Evolutionary conservation across 2,888 invertebrate species (phyloP).

Genomic region (Cantharis nigra): DNA sequence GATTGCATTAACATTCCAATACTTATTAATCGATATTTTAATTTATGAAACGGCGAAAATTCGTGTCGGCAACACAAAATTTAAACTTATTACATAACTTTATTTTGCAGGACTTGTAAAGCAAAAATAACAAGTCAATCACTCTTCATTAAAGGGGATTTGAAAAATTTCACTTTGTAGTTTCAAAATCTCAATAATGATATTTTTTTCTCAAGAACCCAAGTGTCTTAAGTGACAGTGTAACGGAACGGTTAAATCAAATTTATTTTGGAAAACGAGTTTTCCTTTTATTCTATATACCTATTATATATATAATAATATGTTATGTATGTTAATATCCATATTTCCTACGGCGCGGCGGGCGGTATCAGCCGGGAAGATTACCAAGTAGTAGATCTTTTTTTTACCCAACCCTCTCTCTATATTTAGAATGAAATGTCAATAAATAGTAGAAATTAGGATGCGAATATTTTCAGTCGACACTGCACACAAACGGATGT

Average conservation of each 20-base stretch:
- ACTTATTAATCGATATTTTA: too few species aligned
- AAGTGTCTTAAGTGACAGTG: neutral
- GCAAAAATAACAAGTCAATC: neutral
- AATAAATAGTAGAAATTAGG: neutral
- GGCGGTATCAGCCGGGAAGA: slow-evolving; percentile 16
- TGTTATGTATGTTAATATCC: neutral
- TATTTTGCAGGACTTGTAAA: neutral
- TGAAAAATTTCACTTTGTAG: neutral
- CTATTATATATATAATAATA: neutral
- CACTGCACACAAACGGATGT: neutral
- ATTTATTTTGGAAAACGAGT: neutral
- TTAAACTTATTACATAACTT: neutral
- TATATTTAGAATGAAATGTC: slow-evolving; percentile 13
- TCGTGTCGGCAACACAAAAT: too few species aligned
- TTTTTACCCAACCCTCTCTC: neutral
- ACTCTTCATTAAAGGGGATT: neutral
- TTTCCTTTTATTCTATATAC: neutral
- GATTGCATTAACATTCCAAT: too few species aligned
- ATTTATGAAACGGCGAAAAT: too few species aligned
- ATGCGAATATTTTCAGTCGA: neutral
- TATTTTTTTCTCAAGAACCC: neutral
- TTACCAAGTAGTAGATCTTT: slow-evolving; percentile 7
- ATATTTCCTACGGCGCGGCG: neutral
- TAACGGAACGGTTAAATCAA: neutral
- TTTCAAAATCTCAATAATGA: neutral